phyloP scores from a whole-genome alignment of 30 jellyfish, hydroid and myxozoan species.

The Hydractinia symbiolongicarpus region DNA sequence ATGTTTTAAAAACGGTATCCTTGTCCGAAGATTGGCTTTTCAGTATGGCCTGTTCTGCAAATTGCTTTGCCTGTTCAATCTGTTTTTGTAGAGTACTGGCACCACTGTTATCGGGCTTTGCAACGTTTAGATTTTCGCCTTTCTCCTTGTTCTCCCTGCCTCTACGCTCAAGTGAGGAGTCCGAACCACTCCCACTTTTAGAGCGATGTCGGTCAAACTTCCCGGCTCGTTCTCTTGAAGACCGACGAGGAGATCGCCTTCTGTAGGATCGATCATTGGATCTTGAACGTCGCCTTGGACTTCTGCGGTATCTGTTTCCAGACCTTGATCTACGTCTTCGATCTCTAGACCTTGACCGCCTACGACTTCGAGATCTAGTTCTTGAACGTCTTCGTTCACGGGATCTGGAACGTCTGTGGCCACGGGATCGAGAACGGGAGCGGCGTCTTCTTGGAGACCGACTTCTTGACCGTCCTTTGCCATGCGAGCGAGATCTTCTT shows the following conservation, averaged over 20 bases:
- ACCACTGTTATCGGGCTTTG: background rate
- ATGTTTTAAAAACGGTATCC: too few species aligned
- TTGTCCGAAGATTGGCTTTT: background rate
- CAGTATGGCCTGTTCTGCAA: background rate
- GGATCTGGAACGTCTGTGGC: constrained; percentile 1
- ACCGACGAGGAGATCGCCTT: background rate
- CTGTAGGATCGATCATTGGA: constrained; percentile 19
- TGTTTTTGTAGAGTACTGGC: background rate
- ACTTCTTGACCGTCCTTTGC: background rate
- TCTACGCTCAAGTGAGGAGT: constrained; percentile 23
- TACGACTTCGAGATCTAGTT: constrained; percentile 9
- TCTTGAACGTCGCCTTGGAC: background rate
- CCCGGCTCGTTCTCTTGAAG: constrained; percentile 10
- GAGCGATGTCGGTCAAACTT: constrained; percentile 33
- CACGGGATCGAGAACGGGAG: constrained; percentile 26
- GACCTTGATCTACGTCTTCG: constrained; percentile 24
- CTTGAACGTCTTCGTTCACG: constrained; percentile 16
- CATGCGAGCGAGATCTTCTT: background rate
- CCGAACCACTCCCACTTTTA: constrained; percentile 29
- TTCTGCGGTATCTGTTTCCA: background rate
- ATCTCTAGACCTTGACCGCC: constrained; percentile 13
- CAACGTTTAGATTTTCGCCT: too few species aligned
- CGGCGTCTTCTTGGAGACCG: background rate
- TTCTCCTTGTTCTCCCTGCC: constrained; percentile 4
- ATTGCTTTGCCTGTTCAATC: constrained; percentile 4